Percentiles rank a stretch among this genome's conserved stretches.
phyloP scores from a whole-genome alignment of 2,888 invertebrate genomes.

The Fissipunctia ypsillon region DNA sequence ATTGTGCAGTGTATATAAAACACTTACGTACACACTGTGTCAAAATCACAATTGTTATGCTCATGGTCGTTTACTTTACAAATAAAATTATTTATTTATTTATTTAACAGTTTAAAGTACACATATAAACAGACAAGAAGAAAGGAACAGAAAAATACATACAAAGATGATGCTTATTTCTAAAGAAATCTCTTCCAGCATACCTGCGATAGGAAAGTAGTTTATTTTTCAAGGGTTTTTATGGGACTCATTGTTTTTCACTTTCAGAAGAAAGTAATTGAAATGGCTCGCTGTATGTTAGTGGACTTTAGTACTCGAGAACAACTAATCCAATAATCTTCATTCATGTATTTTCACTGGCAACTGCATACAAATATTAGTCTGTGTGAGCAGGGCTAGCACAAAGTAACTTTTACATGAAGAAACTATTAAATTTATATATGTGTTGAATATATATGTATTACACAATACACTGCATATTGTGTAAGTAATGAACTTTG shows the following conservation, averaged over 20 bases:
- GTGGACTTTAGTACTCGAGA: background rate
- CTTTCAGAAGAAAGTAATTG: background rate
- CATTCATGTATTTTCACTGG: background rate
- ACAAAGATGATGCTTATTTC: too few species aligned
- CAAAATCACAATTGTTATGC: constrained; percentile 27
- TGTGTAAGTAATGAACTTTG: background rate
- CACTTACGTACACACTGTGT: constrained; percentile 18
- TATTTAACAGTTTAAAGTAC: too few species aligned
- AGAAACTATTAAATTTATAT: background rate
- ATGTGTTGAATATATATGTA: too few species aligned
- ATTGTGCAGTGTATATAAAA: constrained; percentile 46
- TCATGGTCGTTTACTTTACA: constrained; percentile 7
- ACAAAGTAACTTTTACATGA: background rate
- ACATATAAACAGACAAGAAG: too few species aligned
- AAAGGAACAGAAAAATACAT: too few species aligned
- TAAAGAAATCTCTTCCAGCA: too few species aligned
- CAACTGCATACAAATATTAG: background rate
- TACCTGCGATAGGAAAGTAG: too few species aligned
- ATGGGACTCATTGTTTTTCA: background rate
- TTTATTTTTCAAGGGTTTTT: background rate
- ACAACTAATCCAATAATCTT: background rate
- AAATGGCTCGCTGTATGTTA: background rate
- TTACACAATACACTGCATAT: too few species aligned
- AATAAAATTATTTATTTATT: background rate
- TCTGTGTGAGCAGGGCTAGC: too few species aligned